These are phyloP conservation scores for Poecilia latipinna DNA, from an alignment of 2,113 vertebrate species.

Conservation along the genomic window DNA sequence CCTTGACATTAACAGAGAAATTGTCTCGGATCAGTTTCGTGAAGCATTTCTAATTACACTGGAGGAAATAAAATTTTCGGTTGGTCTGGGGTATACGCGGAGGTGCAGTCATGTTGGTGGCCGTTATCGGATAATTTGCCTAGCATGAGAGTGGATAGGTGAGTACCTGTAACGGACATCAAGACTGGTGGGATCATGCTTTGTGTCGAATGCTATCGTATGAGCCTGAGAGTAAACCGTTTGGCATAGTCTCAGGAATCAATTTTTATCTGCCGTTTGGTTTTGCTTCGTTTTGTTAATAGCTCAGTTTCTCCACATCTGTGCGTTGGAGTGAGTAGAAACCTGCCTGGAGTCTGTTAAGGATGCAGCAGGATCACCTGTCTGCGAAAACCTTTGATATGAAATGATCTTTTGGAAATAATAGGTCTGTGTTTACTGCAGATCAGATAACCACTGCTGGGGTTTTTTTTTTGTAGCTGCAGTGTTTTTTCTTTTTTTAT, in stretches of 20 bases:
- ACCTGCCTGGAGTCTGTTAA: conserved; percentile 23
- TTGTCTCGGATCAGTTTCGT: conserved; percentile 33
- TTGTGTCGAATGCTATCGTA: conserved; percentile 1
- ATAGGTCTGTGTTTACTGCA: conserved; percentile 15
- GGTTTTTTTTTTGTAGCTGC: conserved; percentile 26
- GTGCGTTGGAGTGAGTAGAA: background rate
- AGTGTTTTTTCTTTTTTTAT: conserved; percentile 25
- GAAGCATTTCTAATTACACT: conserved; percentile 39
- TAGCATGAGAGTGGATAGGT: conserved; percentile 29
- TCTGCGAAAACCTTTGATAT: conserved; percentile 22
- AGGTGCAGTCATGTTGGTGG: conserved; percentile 36
- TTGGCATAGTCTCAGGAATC: background rate
- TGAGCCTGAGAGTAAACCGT: background rate
- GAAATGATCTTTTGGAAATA: conserved; percentile 37
- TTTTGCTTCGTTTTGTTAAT: no score
- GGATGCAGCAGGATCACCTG: conserved; percentile 24
- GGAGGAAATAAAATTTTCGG: conserved; percentile 38
- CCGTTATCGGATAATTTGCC: conserved; percentile 47
- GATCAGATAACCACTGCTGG: conserved; percentile 40
- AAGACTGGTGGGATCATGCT: conserved; percentile 22
- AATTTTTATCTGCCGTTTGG: background rate
- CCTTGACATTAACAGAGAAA: conserved; percentile 36
- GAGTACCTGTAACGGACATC: conserved; percentile 22
- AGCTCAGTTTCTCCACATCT: no score
- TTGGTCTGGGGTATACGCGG: conserved; percentile 20